Percentiles rank a stretch among this genome's conserved stretches.
Conservation (phyloP, 1,140 invertebrate genomes). For the Drosophila pruinosa region DNA sequence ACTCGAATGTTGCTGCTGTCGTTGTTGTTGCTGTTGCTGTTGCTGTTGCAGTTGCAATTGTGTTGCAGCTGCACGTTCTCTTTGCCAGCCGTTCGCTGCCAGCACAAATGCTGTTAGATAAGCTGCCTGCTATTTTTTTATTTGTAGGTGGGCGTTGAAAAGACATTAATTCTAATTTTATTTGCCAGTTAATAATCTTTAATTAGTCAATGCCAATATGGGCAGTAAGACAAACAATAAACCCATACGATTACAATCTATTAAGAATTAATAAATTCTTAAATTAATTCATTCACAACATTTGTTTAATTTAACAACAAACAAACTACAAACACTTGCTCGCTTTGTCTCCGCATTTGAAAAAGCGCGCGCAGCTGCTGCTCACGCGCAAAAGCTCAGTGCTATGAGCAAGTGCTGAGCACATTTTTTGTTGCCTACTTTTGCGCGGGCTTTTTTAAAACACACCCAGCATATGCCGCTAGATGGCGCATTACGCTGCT, state of each 20-base stretch:
- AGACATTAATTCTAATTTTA: slow-evolving; percentile 52
- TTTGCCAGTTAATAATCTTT: slow-evolving; percentile 15
- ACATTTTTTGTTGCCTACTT: slow-evolving; percentile 57
- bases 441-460: slow-evolving; percentile 22
- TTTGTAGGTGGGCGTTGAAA: slow-evolving; percentile 47
- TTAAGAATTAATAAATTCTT: neutral
- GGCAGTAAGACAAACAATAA: neutral
- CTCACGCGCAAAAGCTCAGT: slow-evolving; percentile 32
- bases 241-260: too few relatives aligned
- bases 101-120: slow-evolving; percentile 35
- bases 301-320: neutral
- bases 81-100: slow-evolving; percentile 22
- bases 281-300: neutral
- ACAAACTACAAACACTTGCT: neutral
- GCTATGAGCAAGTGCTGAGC: neutral
- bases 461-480: neutral
- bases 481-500: neutral
- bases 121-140: slow-evolving; percentile 12
- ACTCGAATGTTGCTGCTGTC: slow-evolving; percentile 31
- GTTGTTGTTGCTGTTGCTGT: slow-evolving; percentile 9
- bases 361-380: neutral
- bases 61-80: slow-evolving; percentile 52
- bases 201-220: slow-evolving; percentile 48
- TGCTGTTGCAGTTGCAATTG: slow-evolving; percentile 15
- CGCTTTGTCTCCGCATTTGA: neutral